Evolutionary conservation across 2,888 invertebrate species (phyloP).

Genomic region (Melinaea menophilus): DNA sequence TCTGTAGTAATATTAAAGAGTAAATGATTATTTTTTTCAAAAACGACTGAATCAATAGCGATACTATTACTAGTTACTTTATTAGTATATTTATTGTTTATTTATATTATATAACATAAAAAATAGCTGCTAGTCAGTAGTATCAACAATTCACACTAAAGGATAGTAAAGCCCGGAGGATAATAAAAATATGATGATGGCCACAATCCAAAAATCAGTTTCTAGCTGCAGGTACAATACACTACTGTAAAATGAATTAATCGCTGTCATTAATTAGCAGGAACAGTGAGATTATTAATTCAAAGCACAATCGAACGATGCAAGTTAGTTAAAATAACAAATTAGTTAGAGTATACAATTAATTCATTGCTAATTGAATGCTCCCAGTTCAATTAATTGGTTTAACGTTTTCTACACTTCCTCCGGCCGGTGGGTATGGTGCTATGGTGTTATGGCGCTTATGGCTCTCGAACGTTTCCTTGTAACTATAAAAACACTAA

Average conservation of each 20-base stretch:
- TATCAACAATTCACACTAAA: too few species aligned
- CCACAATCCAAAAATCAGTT: too few species aligned
- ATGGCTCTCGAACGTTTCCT: conserved; percentile 33
- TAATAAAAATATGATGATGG: too few species aligned
- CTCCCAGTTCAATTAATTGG: conserved; percentile 30
- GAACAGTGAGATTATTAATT: background rate
- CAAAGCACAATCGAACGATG: conserved; percentile 9
- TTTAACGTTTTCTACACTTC: conserved; percentile 33
- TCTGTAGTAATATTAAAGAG: too few species aligned
- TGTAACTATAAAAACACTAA: conserved; percentile 31
- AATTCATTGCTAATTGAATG: conserved; percentile 25
- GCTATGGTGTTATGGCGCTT: conserved; percentile 34
- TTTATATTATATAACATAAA: too few species aligned
- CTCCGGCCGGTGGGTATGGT: conserved; percentile 25
- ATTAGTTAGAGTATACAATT: conserved; percentile 15
- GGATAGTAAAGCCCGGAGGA: too few species aligned
- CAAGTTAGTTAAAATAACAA: conserved; percentile 12
- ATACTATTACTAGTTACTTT: too few species aligned
- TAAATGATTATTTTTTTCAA: too few species aligned
- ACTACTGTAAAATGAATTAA: background rate
- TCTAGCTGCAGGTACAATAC: too few species aligned
- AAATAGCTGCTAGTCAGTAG: too few species aligned
- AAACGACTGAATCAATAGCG: too few species aligned
- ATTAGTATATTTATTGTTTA: too few species aligned
- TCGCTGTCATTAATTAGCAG: background rate